Conservation (phyloP, 64 coral and sea anemone species). For the Stichodactyla mertensii region DNA sequence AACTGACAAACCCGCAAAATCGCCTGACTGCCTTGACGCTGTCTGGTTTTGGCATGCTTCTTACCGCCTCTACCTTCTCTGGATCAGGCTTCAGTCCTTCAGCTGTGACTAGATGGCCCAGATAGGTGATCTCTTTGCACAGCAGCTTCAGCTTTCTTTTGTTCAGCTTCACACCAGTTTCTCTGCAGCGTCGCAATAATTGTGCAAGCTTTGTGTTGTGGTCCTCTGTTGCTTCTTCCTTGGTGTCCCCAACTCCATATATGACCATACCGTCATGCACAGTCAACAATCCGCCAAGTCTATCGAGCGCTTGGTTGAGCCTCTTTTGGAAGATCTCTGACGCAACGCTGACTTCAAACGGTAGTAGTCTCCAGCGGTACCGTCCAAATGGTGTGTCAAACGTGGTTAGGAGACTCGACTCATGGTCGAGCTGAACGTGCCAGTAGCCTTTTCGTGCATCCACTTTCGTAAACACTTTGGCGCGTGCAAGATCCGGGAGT, state of each 20-base stretch:
- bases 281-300: too few species aligned
- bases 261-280: constrained; percentile 50
- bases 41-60: not conserved
- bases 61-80: too few species aligned
- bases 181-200: constrained; percentile 8
- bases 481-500: not conserved
- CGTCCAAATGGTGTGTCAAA: constrained; percentile 23
- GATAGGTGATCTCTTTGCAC: too few species aligned
- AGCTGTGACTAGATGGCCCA: constrained; percentile 21
- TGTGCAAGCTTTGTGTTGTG: constrained; percentile 20
- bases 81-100: constrained; percentile 3
- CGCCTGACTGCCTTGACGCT: constrained; percentile 21
- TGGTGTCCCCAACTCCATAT: not conserved
- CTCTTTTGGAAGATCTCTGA: too few species aligned
- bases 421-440: not conserved
- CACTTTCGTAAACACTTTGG: constrained; percentile 58
- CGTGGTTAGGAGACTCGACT: constrained; percentile 42
- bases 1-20: constrained; percentile 45
- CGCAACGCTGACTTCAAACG: constrained; percentile 30
- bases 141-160: constrained; percentile 17
- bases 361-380: constrained; percentile 10
- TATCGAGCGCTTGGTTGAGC: too few species aligned
- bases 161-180: constrained; percentile 21
- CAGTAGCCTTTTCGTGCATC: constrained; percentile 50
- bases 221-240: constrained; percentile 25